Evolutionary conservation across 2,113 vertebrate genomes (phyloP), one percentile per base, ranked within the genome.

Genomic region (Lophius piscatorius): DNA sequence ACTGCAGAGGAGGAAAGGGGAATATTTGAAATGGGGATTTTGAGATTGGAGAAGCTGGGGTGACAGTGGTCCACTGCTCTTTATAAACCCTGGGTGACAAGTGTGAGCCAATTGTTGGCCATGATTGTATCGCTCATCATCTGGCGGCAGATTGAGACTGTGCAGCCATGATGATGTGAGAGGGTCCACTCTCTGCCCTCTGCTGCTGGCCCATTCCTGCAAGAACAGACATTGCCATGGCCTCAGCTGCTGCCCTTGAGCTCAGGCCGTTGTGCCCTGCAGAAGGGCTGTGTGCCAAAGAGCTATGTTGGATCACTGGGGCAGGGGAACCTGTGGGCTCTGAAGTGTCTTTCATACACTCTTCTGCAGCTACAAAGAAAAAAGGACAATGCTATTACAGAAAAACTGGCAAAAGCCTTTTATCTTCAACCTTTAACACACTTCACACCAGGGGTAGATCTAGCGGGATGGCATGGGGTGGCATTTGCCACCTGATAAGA

Each of bases 141-240:
- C 97, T 98, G 90, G 92, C 94, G 2, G 94, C 93, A 76, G 94
- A 92, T 74, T 98, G 96, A 17, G 96, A 94, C 88, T 98, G 97
- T 94, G 95, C 92, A 42, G 95, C 92, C 92, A 94, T 83, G 87
- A 90, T 90, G 71, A 91, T 81, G 66, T 93, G 91, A 59, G 91
- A 90, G 29, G 83, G 31, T 66, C 85, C 83, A 2, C 86, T 78
- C 86, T 94, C 94, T 80, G 90, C 92, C 90, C 93, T 92, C 90
- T 95, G 96, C 59, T 86, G 93, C 64, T 96, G 94, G 50, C 96
- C 97, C 96, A 98, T 94, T 73, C 96, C 95, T 0, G 95, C 93
- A 81, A 98, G 92, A 86, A 96, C 96, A 1, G 96, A 98, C 64
- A 94, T 98, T 79, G 96, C 96, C 70, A 97, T 94, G 6, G 95